Base-by-base conservation (phyloP, 2,797 vertebrate species). In the Falco biarmicus region DNA sequence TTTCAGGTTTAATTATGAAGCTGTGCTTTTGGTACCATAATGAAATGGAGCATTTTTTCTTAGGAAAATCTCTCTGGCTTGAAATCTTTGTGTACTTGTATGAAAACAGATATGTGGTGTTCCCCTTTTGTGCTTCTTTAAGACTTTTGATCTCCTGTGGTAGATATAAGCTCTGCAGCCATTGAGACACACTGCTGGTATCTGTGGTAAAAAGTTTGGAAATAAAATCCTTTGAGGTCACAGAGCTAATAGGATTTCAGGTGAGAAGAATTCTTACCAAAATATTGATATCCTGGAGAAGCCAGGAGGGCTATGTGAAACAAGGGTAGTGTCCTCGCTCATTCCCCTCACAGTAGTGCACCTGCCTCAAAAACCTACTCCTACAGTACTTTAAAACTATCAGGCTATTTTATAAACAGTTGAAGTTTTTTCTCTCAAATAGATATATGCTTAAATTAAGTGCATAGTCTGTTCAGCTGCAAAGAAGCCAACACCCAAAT, bases 1-100 rank as follows among this genome's bases (percentile, higher is more conserved):
- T 90, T 95, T 95, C 64, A 65, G 50, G 17, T 95, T 95, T 95
- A 89, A 95, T 84, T 94, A 78, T 43, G 28, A 90, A 94, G 28
- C 50, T 50, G 65, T 75, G 47, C 3, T 78, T 92, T 91, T 90
- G 75, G 64, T 77, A 84, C 65, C 21, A 15, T 75, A 78, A 83
- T 71, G 53, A 75, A 84, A 22, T 31, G 7, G 39, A 90, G 59
- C 9, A 34, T 2, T 24, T 89, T 82, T 93, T 26, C 75, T 83
- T 68, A 48, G 53, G 61, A 89, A 90, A 83, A 71, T 76, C 32
- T 74, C 51, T 84, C 61, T 64, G 48, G 6, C 37, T 86, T 87
- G 93, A 87, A 84, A 82, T 77, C 37, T 88, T 87, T 87, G 32
- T 19, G 31, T 91, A 29, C 16, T 75, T 17, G 11, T 83, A 6